Evolutionary conservation across 2,113 vertebrate genomes (phyloP), one percentile per base, ranked within the genome.

Genomic region (Podarcis raffonei): DNA sequence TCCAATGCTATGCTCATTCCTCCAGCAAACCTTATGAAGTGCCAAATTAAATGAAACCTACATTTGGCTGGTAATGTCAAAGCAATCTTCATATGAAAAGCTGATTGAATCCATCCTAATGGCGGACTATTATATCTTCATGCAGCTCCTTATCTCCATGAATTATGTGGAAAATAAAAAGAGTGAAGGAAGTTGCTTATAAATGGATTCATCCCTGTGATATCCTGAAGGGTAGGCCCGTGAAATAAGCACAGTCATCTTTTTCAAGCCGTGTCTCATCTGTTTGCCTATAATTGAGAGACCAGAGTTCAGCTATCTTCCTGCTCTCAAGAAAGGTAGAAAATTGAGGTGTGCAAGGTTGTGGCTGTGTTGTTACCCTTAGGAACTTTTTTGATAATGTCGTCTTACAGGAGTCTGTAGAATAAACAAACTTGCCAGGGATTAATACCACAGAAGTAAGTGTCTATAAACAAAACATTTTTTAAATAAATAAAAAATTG

Each of bases 21-120:
- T 94, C 81, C 57, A 86, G 86, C 71, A 89, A 93, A 82, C 83
- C 80, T 90, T 93, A 84, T 83, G 92, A 95, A 92, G 69, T 25
- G 42, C 32, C 89, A 39, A 88, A 94, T 93, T 94, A 94, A 93
- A 88, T 37, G 87, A 95, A 93, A 91, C 1, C 30, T 48, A 88
- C 7, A 32, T 84, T 93, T 93, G 35, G 1, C 59, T 91, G 12
- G 62, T 39, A 85, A 85, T 86, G 92, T 87, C 89, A 90, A 90
- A 94, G 15, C 23, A 88, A 88, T 77, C 72, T 30, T 85, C 66
- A 5, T 83, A 37, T 85, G 25, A 86, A 82, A 39, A 90, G 7
- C 39, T 89, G 53, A 91, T 85, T 90, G 48, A 20, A 74, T 92
- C 87, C 78, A 27, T 87, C 78, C 12, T 86, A 88, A 90, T 86